phyloP scores from a whole-genome alignment of 2,888 invertebrate species.

The Anoncus sp. region DNA sequence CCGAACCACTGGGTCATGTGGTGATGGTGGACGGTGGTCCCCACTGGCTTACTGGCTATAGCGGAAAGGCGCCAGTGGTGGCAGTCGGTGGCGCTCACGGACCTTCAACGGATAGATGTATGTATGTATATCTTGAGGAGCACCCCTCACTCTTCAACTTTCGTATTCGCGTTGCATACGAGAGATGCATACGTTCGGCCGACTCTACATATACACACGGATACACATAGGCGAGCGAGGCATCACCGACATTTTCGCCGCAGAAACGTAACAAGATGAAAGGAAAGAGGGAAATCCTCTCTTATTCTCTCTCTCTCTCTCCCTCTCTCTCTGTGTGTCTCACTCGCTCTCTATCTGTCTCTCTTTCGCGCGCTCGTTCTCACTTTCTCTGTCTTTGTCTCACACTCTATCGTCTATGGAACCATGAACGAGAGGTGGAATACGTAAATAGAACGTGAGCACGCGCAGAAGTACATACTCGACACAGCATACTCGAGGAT shows the following conservation, averaged over 20 bases:
- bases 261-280: slow-evolving; percentile 80
- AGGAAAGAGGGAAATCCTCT: slow-evolving; percentile 75
- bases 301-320: slow-evolving; percentile 6
- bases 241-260: slow-evolving; percentile 58
- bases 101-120: background rate
- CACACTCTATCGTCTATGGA: slow-evolving; percentile 42
- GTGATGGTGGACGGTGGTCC: slow-evolving; percentile 38
- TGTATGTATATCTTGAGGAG: slow-evolving; percentile 6
- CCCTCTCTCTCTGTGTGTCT: background rate
- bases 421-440: slow-evolving; percentile 80
- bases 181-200: slow-evolving; percentile 31
- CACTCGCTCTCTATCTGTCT: no score
- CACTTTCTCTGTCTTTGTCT: slow-evolving; percentile 20
- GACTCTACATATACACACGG: slow-evolving; percentile 5
- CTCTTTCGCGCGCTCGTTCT: no score
- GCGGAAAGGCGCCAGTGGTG: background rate
- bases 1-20: slow-evolving; percentile 38
- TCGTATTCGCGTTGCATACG: slow-evolving; percentile 37
- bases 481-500: slow-evolving; percentile 24
- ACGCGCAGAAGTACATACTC: slow-evolving; percentile 58
- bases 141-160: slow-evolving; percentile 17
- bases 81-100: slow-evolving; percentile 17
- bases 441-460: slow-evolving; percentile 80
- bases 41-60: slow-evolving; percentile 20
- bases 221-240: background rate